These are phyloP conservation scores for Tortrix viridana DNA, from an alignment of 2,888 invertebrate species.

Conservation along the genomic window DNA sequence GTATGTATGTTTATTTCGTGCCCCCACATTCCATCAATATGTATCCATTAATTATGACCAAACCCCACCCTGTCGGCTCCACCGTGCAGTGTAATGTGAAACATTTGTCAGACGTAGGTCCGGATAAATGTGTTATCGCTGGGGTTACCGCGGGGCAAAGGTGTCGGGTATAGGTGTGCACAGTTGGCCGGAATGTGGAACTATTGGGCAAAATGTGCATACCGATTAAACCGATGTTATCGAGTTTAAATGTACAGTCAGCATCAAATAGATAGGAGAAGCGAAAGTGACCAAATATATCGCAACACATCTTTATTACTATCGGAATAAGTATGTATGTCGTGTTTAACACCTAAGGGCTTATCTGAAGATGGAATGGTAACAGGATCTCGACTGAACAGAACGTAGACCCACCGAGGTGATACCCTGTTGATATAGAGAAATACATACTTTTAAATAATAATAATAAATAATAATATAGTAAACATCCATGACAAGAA, in stretches of 20 bases:
- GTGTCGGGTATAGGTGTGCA: slow-evolving; percentile 26
- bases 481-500: too few relatives aligned
- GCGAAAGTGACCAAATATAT: too few relatives aligned
- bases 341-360: too few relatives aligned
- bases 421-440: too few relatives aligned
- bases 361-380: too few relatives aligned
- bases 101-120: slow-evolving; percentile 38
- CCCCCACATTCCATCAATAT: slow-evolving; percentile 3
- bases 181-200: slow-evolving; percentile 4
- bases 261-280: too few relatives aligned
- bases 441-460: too few relatives aligned
- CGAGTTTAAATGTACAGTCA: not conserved
- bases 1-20: not conserved
- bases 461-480: too few relatives aligned
- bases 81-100: slow-evolving; percentile 36
- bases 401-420: too few relatives aligned
- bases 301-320: too few relatives aligned
- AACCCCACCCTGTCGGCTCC: slow-evolving; percentile 19
- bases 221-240: not conserved
- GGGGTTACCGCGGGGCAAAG: slow-evolving; percentile 37
- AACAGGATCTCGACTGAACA: too few relatives aligned
- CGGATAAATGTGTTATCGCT: slow-evolving; percentile 37
- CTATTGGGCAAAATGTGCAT: slow-evolving; percentile 23
- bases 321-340: too few relatives aligned
- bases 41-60: slow-evolving; percentile 33